A percentile compares a stretch with the other conserved stretches of the same genome.
phyloP scores from a whole-genome alignment of 2,888 invertebrate genomes.

The Agapostemon virescens region DNA sequence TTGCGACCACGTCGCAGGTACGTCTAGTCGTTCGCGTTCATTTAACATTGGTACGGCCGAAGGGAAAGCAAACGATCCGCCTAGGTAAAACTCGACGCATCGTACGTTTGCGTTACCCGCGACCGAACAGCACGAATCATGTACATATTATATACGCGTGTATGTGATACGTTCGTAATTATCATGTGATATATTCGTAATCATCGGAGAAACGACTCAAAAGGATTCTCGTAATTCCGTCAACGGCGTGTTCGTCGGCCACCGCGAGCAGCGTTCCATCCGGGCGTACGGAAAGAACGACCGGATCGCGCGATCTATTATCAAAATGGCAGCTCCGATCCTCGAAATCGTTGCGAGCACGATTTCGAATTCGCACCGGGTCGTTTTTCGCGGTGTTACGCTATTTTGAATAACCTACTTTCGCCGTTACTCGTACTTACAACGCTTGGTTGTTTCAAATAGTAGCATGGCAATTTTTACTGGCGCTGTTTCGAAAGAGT shows the following conservation, averaged over 20 bases:
- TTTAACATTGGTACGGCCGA: slow-evolving; percentile 52
- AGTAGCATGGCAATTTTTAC: too few relatives aligned
- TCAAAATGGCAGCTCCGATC: background rate
- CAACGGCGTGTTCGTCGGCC: slow-evolving; percentile 42
- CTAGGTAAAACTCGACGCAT: slow-evolving; percentile 44
- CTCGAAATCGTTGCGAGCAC: background rate
- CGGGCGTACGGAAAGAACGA: background rate
- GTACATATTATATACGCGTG: slow-evolving; percentile 42
- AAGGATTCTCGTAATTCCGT: slow-evolving; percentile 59
- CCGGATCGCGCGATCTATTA: background rate
- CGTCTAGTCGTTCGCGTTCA: slow-evolving; percentile 66
- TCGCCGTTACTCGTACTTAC: too few relatives aligned
- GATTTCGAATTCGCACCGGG: too few relatives aligned
- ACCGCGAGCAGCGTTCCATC: background rate
- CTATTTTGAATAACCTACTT: too few relatives aligned
- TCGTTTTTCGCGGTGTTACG: too few relatives aligned
- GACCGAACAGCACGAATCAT: slow-evolving; percentile 35
- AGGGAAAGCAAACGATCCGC: slow-evolving; percentile 40
- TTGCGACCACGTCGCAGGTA: slow-evolving; percentile 58
- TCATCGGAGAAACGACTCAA: slow-evolving; percentile 35
- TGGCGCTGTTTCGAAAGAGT: too few relatives aligned
- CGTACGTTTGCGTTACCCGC: slow-evolving; percentile 49
- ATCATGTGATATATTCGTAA: slow-evolving; percentile 63
- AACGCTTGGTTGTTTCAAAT: too few relatives aligned
- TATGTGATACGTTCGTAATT: slow-evolving; percentile 65